Base-by-base conservation (phyloP, 2,888 invertebrate genomes). In the Pachliopta kotzebuea region DNA sequence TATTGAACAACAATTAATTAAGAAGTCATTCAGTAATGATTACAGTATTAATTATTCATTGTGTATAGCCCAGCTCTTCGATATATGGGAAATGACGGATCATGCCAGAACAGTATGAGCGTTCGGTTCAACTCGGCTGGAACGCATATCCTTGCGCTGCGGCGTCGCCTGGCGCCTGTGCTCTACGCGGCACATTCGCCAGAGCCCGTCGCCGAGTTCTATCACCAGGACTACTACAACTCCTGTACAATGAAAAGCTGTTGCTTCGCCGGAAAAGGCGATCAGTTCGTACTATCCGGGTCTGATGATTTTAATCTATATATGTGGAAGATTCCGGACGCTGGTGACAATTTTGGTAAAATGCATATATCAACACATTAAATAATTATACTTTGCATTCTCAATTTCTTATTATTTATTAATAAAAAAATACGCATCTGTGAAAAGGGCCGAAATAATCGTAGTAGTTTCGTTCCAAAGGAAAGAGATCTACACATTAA, bases 241-340 rank as follows among this genome's bases (percentile, higher is more conserved):
- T 97, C 97, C 0, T 98, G 98, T 80, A 99, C 99, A 0, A 98
- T 99, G 97, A 99, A 99, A 88, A 98, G 98, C 69, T 98, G 98
- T 78, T 96, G 96, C 69, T 99, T 98, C 86, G 98, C 97, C 20
- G 98, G 98, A 0, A 95, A 96, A 53, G 93, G 94, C 42, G 98
- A 98, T 76, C 95, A 98, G 90, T 97, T 95, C 78, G 94, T 99
- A 59, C 84, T 98, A 42, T 98, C 98, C 2, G 99, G 99, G 0
- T 98, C 98, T 0, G 99, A 99, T 85, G 98, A 98, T 83, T 98
- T 98, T 81, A 98, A 97, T 84, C 89, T 99, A 50, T 98, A 98
- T 80, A 95, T 98, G 93, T 99, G 98, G 98, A 95, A 95, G 76
- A 93, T 98, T 70, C 97, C 97, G 0, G 94, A 94, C 60, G 93